phyloP scores from a whole-genome alignment of 2,888 invertebrate genomes.

The Leptopterna dolabrata region DNA sequence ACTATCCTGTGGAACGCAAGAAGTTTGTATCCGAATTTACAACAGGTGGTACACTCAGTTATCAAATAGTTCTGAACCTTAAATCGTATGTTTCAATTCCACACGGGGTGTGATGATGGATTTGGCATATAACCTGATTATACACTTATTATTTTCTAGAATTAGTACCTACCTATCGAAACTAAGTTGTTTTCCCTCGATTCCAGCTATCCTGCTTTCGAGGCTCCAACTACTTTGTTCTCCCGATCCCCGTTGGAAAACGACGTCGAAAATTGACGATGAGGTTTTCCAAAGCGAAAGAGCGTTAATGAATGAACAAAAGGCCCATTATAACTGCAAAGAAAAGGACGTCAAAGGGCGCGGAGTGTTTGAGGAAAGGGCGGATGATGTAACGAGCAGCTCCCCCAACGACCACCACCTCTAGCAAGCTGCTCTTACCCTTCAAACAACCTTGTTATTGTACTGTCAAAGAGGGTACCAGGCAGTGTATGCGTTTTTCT shows the following conservation, averaged over 20 bases:
- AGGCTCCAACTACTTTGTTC: not conserved
- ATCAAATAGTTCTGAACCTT: no score
- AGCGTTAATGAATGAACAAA: constrained; percentile 47
- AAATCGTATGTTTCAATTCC: no score
- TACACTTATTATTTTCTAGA: no score
- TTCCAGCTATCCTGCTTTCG: not conserved
- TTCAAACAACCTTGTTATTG: constrained; percentile 29
- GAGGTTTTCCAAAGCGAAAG: not conserved
- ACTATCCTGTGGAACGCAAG: no score
- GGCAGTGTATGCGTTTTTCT: not conserved
- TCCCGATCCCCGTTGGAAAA: not conserved
- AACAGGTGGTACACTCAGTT: no score
- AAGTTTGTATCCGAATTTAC: no score
- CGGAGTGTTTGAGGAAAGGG: constrained; percentile 43
- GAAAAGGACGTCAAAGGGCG: constrained; percentile 50
- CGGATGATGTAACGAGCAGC: constrained; percentile 34
- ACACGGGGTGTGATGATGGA: no score
- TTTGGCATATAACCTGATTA: no score
- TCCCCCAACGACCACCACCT: not conserved
- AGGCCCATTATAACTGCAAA: constrained; percentile 46
- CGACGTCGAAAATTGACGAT: not conserved
- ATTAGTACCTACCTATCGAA: no score
- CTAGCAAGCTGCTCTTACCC: not conserved
- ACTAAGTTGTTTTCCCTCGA: not conserved
- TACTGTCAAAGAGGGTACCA: not conserved